Conservation (phyloP, 2,113 vertebrate species). For the Cathartes aura region DNA sequence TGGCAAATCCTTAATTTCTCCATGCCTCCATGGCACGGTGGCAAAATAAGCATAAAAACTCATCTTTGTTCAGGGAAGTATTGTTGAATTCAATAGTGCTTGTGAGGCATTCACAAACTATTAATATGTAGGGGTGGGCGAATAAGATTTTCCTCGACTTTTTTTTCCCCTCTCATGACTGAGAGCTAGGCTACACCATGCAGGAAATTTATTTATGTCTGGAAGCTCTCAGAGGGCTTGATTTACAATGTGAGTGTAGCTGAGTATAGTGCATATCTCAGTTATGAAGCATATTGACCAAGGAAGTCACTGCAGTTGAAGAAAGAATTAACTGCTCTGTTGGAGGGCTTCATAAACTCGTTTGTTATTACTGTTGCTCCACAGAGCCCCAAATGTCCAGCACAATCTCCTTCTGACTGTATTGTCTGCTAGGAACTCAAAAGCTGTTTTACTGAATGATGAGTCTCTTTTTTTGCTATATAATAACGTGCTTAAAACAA, state of each 20-base stretch:
- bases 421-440: conserved; percentile 34
- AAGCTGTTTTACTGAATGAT: conserved; percentile 19
- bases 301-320: conserved; percentile 50
- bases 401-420: conserved; percentile 51
- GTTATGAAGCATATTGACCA: conserved; percentile 16
- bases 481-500: conserved; percentile 69
- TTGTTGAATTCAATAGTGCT: neutral
- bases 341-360: conserved; percentile 40
- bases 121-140: neutral
- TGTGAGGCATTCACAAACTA: neutral
- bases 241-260: neutral
- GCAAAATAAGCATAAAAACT: neutral
- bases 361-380: conserved; percentile 50
- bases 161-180: neutral
- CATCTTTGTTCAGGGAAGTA: neutral
- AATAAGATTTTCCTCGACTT: neutral
- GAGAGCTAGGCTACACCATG: neutral
- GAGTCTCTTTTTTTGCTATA: conserved; percentile 44
- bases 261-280: neutral
- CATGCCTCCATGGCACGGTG: neutral
- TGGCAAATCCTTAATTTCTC: neutral
- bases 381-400: conserved; percentile 67
- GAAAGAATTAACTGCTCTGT: conserved; percentile 34
- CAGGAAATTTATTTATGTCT: neutral
- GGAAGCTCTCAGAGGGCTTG: neutral